Evolutionary conservation across 2,888 invertebrate genomes (phyloP).

Genomic region (Drosophila phalerata): DNA sequence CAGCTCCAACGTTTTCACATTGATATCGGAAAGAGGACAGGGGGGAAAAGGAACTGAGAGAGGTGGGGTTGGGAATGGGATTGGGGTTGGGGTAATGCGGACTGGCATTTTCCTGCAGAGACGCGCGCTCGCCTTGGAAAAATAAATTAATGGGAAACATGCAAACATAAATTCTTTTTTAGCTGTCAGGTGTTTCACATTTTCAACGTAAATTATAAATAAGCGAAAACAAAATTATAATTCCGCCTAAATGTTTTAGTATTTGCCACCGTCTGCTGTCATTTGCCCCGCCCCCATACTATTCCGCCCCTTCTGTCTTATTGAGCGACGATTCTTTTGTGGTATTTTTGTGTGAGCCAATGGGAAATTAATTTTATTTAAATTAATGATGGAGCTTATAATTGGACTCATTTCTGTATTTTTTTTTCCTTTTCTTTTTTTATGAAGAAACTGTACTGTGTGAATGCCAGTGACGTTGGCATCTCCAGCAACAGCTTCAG

Average conservation of each 20-base stretch:
- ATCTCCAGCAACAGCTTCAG: constrained; percentile 32
- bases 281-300: constrained; percentile 16
- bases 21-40: not conserved
- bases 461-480: constrained; percentile 35
- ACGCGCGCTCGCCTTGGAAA: constrained; percentile 54
- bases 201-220: constrained; percentile 80
- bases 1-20: constrained; percentile 22
- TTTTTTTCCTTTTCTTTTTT: constrained; percentile 24
- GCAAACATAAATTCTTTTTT: constrained; percentile 83
- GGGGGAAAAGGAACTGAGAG: not conserved
- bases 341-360: constrained; percentile 44
- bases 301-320: constrained; percentile 22
- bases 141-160: constrained; percentile 83
- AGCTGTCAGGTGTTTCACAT: constrained; percentile 83
- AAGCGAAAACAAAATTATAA: constrained; percentile 74
- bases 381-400: constrained; percentile 79
- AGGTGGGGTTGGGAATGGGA: not conserved
- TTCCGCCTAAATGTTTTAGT: constrained; percentile 75
- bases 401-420: constrained; percentile 72
- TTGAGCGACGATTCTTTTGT: constrained; percentile 59
- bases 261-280: constrained; percentile 72
- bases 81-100: constrained; percentile 1
- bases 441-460: constrained; percentile 52
- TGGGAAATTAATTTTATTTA: constrained; percentile 77
- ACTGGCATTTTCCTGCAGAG: constrained; percentile 56